Evolutionary conservation across 1,140 invertebrate genomes (phyloP).

Genomic region (Hycleus cichorii): DNA sequence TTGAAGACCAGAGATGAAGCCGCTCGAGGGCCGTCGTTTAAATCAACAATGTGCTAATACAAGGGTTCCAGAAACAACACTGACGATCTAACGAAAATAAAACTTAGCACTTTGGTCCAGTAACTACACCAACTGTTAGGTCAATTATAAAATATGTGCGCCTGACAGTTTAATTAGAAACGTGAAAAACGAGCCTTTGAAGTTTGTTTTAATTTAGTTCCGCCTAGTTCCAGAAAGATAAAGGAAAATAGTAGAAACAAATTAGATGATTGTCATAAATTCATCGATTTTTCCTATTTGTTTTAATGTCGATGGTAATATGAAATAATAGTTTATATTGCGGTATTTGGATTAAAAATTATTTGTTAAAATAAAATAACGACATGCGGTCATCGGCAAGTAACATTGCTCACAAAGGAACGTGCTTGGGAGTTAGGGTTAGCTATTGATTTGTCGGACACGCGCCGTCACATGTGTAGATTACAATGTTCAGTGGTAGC

Average conservation of each 20-base stretch:
- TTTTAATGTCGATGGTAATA: too few relatives aligned
- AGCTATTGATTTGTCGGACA: conserved; percentile 34
- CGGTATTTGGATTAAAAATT: too few relatives aligned
- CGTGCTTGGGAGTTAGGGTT: conserved; percentile 16
- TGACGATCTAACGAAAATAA: conserved; percentile 18
- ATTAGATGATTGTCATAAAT: too few relatives aligned
- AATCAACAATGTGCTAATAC: conserved; percentile 17
- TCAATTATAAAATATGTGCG: conserved; percentile 30
- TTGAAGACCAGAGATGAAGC: not conserved
- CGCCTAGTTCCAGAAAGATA: not conserved
- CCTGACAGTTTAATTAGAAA: conserved; percentile 31
- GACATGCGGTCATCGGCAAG: conserved; percentile 20
- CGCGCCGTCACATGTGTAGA: conserved; percentile 29
- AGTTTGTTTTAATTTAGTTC: conserved; percentile 28
- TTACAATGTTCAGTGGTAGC: conserved; percentile 25
- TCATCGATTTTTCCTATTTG: too few relatives aligned
- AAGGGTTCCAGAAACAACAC: conserved; percentile 21
- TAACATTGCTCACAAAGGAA: conserved; percentile 8
- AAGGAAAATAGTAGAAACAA: too few relatives aligned
- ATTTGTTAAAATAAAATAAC: conserved; percentile 22
- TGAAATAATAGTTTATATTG: too few relatives aligned
- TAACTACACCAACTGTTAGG: conserved; percentile 14
- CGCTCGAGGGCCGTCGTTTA: conserved; percentile 5
- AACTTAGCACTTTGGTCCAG: conserved; percentile 14
- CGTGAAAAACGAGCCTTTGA: conserved; percentile 30